Evolutionary conservation across 2,888 invertebrate genomes (phyloP), one percentile per base, ranked within the genome.

Genomic region (Acleris holmiana): DNA sequence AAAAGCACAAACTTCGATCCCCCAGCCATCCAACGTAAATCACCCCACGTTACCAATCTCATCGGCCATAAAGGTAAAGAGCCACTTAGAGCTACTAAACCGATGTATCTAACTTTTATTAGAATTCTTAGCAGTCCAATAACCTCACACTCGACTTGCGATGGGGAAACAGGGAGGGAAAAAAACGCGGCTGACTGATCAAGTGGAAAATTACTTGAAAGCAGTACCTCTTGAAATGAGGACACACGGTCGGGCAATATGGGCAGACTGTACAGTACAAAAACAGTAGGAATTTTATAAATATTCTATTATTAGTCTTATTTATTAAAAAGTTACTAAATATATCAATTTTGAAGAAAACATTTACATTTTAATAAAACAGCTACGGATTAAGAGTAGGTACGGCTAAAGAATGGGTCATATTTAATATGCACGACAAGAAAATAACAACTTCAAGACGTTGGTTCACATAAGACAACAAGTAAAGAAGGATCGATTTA

Each of bases 171-270:
- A 62, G 69, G 72, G 70, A 75, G 71, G 70, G 73, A 72, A 73
- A 84, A 82, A 84, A 85, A 84, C 77, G 79, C 78, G 71, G 75
- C 68, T 69, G 77, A 75, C 80, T 83, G 85, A 87, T 88, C 86
- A 85, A 80, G 83, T 84, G 86, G 87, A 88, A 88, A 88, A 88
- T 89, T 88, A 85, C 85, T 84, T 77, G 78, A 84, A 84, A 75
- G 78, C 78, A 80, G 76, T 77, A 71, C 75, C 77, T 76, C 76
- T 73, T 68, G 71, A 72, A 67, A 76, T 67, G 67, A 47, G 69
- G 69, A 77, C 74, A 74, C 67, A 79, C 69, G 60, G 80, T 4
- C 46, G 13, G 10, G 17, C 5, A 46, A 29, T 8, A 19, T 7
- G 25, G 3, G 47, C 21, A 40, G 17, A 8, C 13, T 17, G 17